Evolutionary conservation across 2,797 vertebrate species (phyloP), one percentile per base, ranked within the genome.

Genomic region (Poecilia velifera): DNA sequence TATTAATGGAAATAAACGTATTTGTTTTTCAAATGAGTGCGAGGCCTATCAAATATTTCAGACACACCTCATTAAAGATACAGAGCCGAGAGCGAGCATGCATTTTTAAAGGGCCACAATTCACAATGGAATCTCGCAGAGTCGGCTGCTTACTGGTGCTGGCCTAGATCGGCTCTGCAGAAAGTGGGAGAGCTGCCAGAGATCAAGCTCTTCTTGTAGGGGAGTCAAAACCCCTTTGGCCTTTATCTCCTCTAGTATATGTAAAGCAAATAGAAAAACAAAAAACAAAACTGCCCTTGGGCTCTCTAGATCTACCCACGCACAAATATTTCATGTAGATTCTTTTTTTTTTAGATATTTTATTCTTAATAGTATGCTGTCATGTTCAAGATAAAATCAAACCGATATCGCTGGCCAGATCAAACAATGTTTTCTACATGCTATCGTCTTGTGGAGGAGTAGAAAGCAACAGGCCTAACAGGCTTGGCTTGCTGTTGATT

Each of bases 21-120:
- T 95, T 95, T 95, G 93, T 94, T 94, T 95, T 95, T 91, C 92
- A 94, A 93, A 95, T 92, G 93, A 94, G 93, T 82, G 79, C 86
- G 46, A 91, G 87, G 90, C 91, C 91, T 91, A 93, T 95, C 92
- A 94, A 93, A 93, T 93, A 93, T 94, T 94, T 94, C 92, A 93
- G 91, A 93, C 92, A 92, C 88, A 86, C 91, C 93, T 95, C 94
- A 95, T 95, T 95, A 96, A 91, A 92, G 91, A 92, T 88, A 90
- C 93, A 92, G 88, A 90, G 91, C 94, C 91, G 45, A 90, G 85
- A 95, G 93, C 91, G 49, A 88, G 46, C 89, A 94, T 95, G 94
- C 94, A 95, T 95, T 92, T 95, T 95, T 95, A 91, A 95, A 93
- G 85, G 59, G 78, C 88, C 82, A 74, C 75, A 81, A 84, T 92